Evolutionary conservation across 1,140 invertebrate species (phyloP), one percentile per base, ranked within the genome.

Genomic region (Epicauta chinensis): DNA sequence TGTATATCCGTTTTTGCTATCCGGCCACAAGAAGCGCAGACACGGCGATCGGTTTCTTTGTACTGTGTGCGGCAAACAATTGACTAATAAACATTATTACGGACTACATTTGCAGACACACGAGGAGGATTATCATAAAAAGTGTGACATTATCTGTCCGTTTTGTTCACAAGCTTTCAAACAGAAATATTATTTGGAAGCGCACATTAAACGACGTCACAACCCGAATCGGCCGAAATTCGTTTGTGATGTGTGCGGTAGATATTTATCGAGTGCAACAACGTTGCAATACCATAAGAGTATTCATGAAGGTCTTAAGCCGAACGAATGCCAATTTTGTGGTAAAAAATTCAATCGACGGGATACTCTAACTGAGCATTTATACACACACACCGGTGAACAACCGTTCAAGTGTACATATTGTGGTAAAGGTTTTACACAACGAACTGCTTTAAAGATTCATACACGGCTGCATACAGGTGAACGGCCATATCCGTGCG

Each of bases 221-320:
- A 16, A 17, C 5, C 10, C 17, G 9, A 7, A 16, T 7, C 11
- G 12, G n/a, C 46, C 17, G 6, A 23, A 49, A 11, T 9, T 5
- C 36, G 68, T 70, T 0, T 78, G 75, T 45, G 71, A 75, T 3
- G 67, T 73, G 30, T 77, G 78, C 67, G 78, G 71, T 1, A 72
- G 72, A 62, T 68, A 69, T 10, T 82, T 83, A 23, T 54, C 75
- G 73, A 2, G 77, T 77, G 56, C 75, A 76, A 40, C 79, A 83
- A 44, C 75, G 81, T 9, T 70, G 83, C 11, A 77, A 73, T 17
- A 76, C 75, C 78, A 81, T 50, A 72, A 77, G 57, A 70, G 77
- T 15, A 37, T 49, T 10, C 50, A 55, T 38, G 16, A 30, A 39
- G 39, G n/a, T 38, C 36, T 23, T 51, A 46, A 31, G 23, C 80